Conservation (phyloP, 2,113 vertebrate genomes). For the Proterorhinus semilunaris region DNA sequence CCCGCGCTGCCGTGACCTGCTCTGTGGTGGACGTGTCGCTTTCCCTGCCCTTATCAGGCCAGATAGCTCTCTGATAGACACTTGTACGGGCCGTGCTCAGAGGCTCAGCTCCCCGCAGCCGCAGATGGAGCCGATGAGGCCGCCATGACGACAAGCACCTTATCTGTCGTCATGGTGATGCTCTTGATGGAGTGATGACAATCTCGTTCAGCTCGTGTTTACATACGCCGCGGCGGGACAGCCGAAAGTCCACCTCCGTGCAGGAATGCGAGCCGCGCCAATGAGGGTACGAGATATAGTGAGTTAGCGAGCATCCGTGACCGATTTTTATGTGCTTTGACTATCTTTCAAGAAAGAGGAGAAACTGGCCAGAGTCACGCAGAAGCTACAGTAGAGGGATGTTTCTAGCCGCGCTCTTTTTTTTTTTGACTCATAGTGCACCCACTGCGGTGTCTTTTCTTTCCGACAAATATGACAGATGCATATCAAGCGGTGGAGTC, state of each 20-base stretch:
- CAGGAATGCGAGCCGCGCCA: slow-evolving; percentile 20
- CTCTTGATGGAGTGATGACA: slow-evolving; percentile 68
- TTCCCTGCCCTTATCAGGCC: slow-evolving; percentile 52
- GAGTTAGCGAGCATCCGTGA: background rate
- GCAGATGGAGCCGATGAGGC: slow-evolving; percentile 53
- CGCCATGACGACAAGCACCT: slow-evolving; percentile 64
- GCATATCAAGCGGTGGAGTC: slow-evolving; percentile 78
- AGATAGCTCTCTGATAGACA: slow-evolving; percentile 52
- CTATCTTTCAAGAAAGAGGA: slow-evolving; percentile 20
- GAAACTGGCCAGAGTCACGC: slow-evolving; percentile 53
- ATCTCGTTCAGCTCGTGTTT: slow-evolving; percentile 47
- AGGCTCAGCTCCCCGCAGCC: slow-evolving; percentile 56
- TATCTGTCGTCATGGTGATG: slow-evolving; percentile 69
- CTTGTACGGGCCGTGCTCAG: slow-evolving; percentile 43
- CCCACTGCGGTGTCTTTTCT: slow-evolving; percentile 74
- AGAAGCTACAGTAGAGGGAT: slow-evolving; percentile 63
- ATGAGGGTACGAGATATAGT: background rate
- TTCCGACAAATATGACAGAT: slow-evolving; percentile 81
- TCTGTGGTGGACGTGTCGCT: slow-evolving; percentile 28
- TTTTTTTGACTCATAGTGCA: slow-evolving; percentile 69
- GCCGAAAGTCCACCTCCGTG: slow-evolving; percentile 25
- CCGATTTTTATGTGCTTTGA: background rate
- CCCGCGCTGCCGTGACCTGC: slow-evolving; percentile 18
- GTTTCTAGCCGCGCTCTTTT: slow-evolving; percentile 48
- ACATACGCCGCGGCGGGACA: slow-evolving; percentile 1